A percentile compares a stretch with the other conserved stretches of the same genome.
These are phyloP conservation scores for Karalla daura DNA, from an alignment of 2,797 vertebrate species.

Conservation along the genomic window DNA sequence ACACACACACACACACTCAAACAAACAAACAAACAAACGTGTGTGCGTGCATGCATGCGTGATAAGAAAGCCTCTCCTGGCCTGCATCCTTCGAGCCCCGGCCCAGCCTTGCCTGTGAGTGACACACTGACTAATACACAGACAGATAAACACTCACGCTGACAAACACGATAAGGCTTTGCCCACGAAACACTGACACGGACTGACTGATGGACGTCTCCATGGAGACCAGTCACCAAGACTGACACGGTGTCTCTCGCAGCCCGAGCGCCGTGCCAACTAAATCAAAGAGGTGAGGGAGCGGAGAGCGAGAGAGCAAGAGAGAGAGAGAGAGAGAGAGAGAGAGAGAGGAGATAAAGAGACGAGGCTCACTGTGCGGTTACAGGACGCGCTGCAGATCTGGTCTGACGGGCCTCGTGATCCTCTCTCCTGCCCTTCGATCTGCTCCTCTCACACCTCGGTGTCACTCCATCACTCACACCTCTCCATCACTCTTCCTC, in stretches of 20 bases:
- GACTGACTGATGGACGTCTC: constrained; percentile 84
- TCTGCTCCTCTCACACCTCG: constrained; percentile 57
- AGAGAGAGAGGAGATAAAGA: constrained; percentile 27
- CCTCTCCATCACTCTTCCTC: neutral
- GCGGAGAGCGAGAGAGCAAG: neutral
- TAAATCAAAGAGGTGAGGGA: constrained; percentile 53
- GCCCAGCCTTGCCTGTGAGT: constrained; percentile 65
- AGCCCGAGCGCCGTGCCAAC: constrained; percentile 49
- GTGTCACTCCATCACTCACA: constrained; percentile 54
- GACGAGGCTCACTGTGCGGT: constrained; percentile 22
- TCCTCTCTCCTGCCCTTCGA: constrained; percentile 47
- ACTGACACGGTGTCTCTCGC: constrained; percentile 76
- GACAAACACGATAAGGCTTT: constrained; percentile 80
- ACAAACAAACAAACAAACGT: constrained; percentile 7
- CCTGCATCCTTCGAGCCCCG: constrained; percentile 52
- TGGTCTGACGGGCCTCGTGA: constrained; percentile 43
- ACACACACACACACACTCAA: too few species aligned
- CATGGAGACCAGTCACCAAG: constrained; percentile 81
- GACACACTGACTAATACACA: constrained; percentile 75
- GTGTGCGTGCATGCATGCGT: constrained; percentile 27
- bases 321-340: neutral
- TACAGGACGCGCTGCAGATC: constrained; percentile 33
- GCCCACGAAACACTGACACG: constrained; percentile 71
- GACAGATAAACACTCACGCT: constrained; percentile 77
- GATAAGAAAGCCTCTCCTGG: constrained; percentile 42